Evolutionary conservation across 2,888 invertebrate species (phyloP), one percentile per base, ranked within the genome.

Genomic region (Leptinotarsa juncta): DNA sequence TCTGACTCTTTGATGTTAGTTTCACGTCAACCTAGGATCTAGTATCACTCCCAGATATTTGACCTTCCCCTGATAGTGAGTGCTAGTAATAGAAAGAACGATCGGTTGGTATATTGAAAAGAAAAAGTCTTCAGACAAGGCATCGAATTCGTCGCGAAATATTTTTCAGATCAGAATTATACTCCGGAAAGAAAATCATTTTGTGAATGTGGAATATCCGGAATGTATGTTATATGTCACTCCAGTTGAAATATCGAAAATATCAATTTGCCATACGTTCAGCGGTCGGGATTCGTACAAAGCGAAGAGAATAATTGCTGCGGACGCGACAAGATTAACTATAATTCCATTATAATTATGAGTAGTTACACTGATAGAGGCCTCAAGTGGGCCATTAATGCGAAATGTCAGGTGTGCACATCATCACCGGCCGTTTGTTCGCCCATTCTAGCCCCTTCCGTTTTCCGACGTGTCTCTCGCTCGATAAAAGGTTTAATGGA

Each of bases 331-430:
- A 16, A 42, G 62, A 26, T 62, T 16, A 60, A 50, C 67, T 57
- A 60, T 72, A 60, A 67, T 67, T 72, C 50, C 72, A 57, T 72
- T 32, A 67, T 72, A 67, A 68, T 72, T 67, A 53, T 68, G 68
- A 68, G 50, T 49, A 55, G 65, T 69, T 62, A 55, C 55, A 42
- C 69, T 65, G 65, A 69, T 69, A 55, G 55, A 69, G 67, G 67
- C 74, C 74, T 67, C 74, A 70, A 71, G 67, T 70, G 74, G 70
- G 67, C 74, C 51, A 70, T 74, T 71, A 74, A 60, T 55, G 67
- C 67, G 49, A 74, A 73, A 71, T 71, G 74, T 74, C 74, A 74
- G 74, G 67, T 69, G 65, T 60, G 67, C 60, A 16, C 50, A 65
- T 69, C 49, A 65, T 67, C 67, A 26, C n/a, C 67, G 49, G 51